These are phyloP conservation scores for Scaptodrosophila latifasciaeformis DNA, from an alignment of 2,888 invertebrate genomes.

Conservation along the genomic window DNA sequence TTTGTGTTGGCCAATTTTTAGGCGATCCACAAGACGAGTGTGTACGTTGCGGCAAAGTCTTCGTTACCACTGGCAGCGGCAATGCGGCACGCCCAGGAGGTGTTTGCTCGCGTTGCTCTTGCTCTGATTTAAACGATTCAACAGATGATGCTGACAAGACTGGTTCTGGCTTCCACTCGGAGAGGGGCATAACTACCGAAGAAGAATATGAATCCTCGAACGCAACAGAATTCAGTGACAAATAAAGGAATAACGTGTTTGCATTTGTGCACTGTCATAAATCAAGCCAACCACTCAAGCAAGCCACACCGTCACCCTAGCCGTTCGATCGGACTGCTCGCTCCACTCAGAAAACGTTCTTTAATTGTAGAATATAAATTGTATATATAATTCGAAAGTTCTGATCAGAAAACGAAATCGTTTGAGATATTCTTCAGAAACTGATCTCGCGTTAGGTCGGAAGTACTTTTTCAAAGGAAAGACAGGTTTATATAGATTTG, in stretches of 20 bases:
- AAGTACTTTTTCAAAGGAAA: too few relatives aligned
- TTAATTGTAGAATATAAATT: too few relatives aligned
- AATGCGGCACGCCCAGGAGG: neutral
- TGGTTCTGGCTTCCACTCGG: constrained; percentile 64
- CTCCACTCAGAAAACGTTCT: too few relatives aligned
- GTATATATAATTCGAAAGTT: too few relatives aligned
- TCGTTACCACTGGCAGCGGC: constrained; percentile 70
- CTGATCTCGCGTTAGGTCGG: too few relatives aligned
- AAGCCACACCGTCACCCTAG: too few relatives aligned
- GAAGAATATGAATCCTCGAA: constrained; percentile 69
- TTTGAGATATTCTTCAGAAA: too few relatives aligned
- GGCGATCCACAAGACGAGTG: constrained; percentile 80
- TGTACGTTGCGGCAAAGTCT: constrained; percentile 78
- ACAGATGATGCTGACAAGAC: constrained; percentile 53
- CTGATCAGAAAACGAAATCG: too few relatives aligned
- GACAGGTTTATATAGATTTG: too few relatives aligned
- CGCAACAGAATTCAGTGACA: constrained; percentile 68
- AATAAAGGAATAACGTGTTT: constrained; percentile 31
- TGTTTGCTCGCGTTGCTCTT: constrained; percentile 72
- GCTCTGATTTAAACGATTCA: constrained; percentile 57
- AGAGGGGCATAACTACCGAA: constrained; percentile 70
- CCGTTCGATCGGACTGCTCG: too few relatives aligned
- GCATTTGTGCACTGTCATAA: neutral
- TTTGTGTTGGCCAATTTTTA: too few relatives aligned
- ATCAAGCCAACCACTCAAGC: too few relatives aligned